These are phyloP conservation scores for Lucifuga dentata DNA, from an alignment of 2,113 vertebrate species.

Conservation along the genomic window DNA sequence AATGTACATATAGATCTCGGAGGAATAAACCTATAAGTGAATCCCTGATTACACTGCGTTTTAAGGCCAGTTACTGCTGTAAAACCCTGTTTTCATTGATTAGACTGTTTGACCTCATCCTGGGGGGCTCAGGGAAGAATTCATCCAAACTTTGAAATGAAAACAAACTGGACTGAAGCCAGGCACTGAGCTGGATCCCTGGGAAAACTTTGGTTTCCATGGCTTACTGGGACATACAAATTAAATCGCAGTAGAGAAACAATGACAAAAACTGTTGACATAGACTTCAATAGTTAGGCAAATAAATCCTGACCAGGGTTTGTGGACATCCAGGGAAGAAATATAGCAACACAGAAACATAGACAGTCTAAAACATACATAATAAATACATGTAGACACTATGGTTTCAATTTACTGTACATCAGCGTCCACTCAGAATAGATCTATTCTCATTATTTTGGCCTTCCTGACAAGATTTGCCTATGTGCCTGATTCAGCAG, in stretches of 20 bases:
- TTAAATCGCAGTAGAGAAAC: slow-evolving; percentile 49
- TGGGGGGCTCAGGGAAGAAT: slow-evolving; percentile 41
- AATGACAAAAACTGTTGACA: slow-evolving; percentile 59
- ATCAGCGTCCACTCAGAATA: no score
- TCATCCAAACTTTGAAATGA: slow-evolving; percentile 50
- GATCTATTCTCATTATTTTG: no score
- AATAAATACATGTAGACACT: no score
- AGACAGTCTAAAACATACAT: no score
- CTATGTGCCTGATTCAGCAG: no score
- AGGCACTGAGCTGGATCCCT: slow-evolving; percentile 56
- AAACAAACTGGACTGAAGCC: slow-evolving; percentile 63
- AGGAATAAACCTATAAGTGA: slow-evolving; percentile 4
- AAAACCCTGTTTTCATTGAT: slow-evolving; percentile 35
- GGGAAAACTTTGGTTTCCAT: slow-evolving; percentile 58
- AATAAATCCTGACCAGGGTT: slow-evolving; percentile 39
- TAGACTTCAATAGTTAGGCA: slow-evolving; percentile 34
- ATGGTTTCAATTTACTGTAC: no score
- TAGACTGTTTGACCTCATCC: slow-evolving; percentile 42
- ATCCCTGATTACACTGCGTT: slow-evolving; percentile 14
- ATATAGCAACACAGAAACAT: slow-evolving; percentile 2
- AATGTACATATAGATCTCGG: neutral
- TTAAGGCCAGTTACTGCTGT: neutral
- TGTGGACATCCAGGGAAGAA: neutral
- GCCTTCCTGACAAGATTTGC: neutral
- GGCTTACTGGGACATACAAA: slow-evolving; percentile 32